Evolutionary conservation across 2,888 invertebrate genomes (phyloP).

Genomic region (Dolomedes plantarius): DNA sequence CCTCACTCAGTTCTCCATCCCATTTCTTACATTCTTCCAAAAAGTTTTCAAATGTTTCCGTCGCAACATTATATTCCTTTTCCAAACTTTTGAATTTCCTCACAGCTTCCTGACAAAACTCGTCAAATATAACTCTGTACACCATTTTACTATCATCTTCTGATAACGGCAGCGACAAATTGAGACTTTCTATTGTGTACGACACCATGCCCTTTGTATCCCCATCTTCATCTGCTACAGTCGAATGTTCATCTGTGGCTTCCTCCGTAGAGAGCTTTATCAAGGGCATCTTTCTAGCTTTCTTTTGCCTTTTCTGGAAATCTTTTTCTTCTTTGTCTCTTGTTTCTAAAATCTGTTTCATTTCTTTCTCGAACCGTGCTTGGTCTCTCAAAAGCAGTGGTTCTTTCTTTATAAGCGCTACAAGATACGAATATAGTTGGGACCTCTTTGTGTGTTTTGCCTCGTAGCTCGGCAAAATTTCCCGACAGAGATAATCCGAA

Average conservation of each 20-base stretch:
- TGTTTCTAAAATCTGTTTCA: conserved; percentile 22
- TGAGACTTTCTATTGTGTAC: background rate
- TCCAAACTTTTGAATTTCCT: background rate
- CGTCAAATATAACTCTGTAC: background rate
- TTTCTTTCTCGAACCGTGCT: conserved; percentile 14
- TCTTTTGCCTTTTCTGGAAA: background rate
- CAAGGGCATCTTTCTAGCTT: too few relatives aligned
- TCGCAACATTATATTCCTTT: background rate
- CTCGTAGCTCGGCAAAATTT: conserved; percentile 33
- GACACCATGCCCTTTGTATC: too few relatives aligned
- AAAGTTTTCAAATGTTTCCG: background rate
- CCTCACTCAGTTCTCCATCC: background rate
- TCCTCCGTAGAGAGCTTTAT: background rate
- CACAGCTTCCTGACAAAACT: background rate
- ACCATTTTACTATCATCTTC: background rate
- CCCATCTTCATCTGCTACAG: background rate
- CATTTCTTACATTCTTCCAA: background rate
- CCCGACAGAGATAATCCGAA: conserved; percentile 22
- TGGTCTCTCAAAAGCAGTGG: conserved; percentile 13
- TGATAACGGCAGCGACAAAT: background rate
- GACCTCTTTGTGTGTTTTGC: conserved; percentile 7
- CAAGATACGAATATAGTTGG: conserved; percentile 25
- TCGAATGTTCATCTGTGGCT: background rate
- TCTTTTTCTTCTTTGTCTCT: conserved; percentile 24
- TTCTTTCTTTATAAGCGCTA: conserved; percentile 28